Evolutionary conservation across 2,797 vertebrate species (phyloP), one percentile per base, ranked within the genome.

Genomic region (Chromobotia macracanthus): DNA sequence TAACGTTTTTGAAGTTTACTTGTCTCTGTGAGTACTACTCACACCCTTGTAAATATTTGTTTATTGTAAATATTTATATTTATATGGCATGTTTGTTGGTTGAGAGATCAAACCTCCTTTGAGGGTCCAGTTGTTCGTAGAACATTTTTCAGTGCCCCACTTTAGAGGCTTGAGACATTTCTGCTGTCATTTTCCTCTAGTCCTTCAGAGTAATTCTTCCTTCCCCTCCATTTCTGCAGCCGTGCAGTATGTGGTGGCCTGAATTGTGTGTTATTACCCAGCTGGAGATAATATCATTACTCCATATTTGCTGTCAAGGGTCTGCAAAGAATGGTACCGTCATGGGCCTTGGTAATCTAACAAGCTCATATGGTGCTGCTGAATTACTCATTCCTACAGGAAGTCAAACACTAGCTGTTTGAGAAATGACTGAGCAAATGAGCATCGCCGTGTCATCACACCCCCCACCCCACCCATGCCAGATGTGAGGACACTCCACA

Each of bases 211-310:
- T 92, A 92, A 94, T 94, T 94, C 90, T 92, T 93, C 77, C 81
- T 73, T 86, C 88, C 86, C 87, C 87, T 91, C 91, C 86, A 91
- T 92, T 91, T 91, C 88, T 91, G 91, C 90, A 85, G 91, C 81
- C 79, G 87, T 87, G 90, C 92, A 90, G 91, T 92, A 90, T 93
- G 92, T 92, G 91, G 92, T 91, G 87, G 90, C 84, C 91, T 91
- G 94, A 94, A 94, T 94, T 94, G 94, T 94, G 93, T 94, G 94
- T 94, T 94, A 94, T 94, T 94, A 94, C 94, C 92, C 93, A 94
- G 94, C 92, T 92, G 93, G 93, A 94, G 93, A 94, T 93, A 94
- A 94, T 94, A 94, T 94, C 93, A 94, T 94, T 94, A 94, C 93
- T 92, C 90, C 93, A 93, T 94, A 94, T 94, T 94, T 94, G 92